Base-by-base conservation (phyloP, 2,113 vertebrate species). In the Stictonetta naevosa region DNA sequence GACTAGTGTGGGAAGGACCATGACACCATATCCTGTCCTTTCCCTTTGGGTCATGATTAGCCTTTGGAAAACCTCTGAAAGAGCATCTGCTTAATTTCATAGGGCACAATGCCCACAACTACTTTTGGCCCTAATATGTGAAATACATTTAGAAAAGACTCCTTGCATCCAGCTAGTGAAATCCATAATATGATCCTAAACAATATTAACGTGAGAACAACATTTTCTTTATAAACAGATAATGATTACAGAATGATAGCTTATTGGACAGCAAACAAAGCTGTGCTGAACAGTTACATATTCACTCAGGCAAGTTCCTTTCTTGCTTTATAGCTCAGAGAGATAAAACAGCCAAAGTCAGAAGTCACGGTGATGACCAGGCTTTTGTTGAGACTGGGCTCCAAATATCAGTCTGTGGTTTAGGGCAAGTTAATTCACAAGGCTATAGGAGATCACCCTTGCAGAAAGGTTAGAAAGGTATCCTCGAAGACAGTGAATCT, bases 71-170 rank as follows among this genome's bases (percentile, higher is more conserved):
- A 63, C 3, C 18, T 50, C 67, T 48, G 31, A 36, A 69, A 92
- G 83, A 86, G 4, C 10, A 81, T 10, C 15, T 81, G 5, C 18
- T 72, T 63, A 31, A 56, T 60, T 91, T 88, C 36, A 42, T 16
- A 34, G 6, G 14, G 7, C 18, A 16, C 5, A 46, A 55, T 7
- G 13, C 55, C 36, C 21, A 52, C 7, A 86, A 53, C n/a, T 33
- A 0, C 50, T 81, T 2, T 22, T 38, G 22, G 6, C 6, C 15
- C 4, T 76, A 36, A 33, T 3, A 12, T 17, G 40, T 5, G 2
- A 11, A 58, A 3, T 34, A 23, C 3, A n/a, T 44, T 53, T 29
- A 62, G 2, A 8, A 11, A 11, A 50, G 10, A 46, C 4, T 40
- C 1, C 9, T 18, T 38, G 19, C 17, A 36, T 46, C 5, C 55